A percentile compares a stretch with the other conserved stretches of the same genome.
Evolutionary conservation across 2,797 vertebrate genomes (phyloP).

Genomic region (Hoplostethus mediterraneus): DNA sequence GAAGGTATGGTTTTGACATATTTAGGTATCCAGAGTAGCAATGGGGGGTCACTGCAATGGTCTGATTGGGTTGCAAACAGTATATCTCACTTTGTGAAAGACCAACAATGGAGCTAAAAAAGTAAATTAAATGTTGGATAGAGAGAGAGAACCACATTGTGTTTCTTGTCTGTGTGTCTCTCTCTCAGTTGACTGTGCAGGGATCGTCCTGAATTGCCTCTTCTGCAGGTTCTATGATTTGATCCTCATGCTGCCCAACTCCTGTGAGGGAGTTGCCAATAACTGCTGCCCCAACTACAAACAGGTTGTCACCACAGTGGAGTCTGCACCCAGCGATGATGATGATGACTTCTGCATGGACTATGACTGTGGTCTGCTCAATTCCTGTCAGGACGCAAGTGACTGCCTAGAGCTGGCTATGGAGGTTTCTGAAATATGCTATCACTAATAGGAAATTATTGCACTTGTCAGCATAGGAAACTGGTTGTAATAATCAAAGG

Average conservation of each 20-base stretch:
- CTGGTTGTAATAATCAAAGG: background rate
- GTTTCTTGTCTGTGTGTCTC: slow-evolving; percentile 39
- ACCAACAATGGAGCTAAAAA: slow-evolving; percentile 1
- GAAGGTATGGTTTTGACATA: slow-evolving; percentile 56
- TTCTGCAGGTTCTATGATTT: slow-evolving; percentile 95
- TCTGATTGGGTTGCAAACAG: slow-evolving; percentile 22
- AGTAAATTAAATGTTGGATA: background rate
- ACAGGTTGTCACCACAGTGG: slow-evolving; percentile 79
- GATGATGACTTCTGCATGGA: slow-evolving; percentile 87
- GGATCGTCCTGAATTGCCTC: slow-evolving; percentile 93
- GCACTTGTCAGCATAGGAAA: background rate
- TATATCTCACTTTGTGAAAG: background rate
- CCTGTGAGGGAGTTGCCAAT: slow-evolving; percentile 84
- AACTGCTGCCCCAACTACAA: slow-evolving; percentile 88
- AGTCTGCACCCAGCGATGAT: slow-evolving; percentile 77
- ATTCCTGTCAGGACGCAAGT: slow-evolving; percentile 89
- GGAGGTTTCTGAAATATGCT: slow-evolving; percentile 97
- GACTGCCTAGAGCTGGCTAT: slow-evolving; percentile 96
- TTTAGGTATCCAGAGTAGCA: slow-evolving; percentile 40
- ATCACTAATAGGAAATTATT: slow-evolving; percentile 76
- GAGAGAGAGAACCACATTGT: background rate
- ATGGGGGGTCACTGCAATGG: slow-evolving; percentile 34
- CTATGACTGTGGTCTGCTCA: slow-evolving; percentile 89
- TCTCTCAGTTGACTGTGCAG: slow-evolving; percentile 91
- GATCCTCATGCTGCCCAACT: slow-evolving; percentile 89